These are phyloP conservation scores for Entomobrya multifasciata DNA, from an alignment of 2,888 invertebrate species.

Conservation along the genomic window DNA sequence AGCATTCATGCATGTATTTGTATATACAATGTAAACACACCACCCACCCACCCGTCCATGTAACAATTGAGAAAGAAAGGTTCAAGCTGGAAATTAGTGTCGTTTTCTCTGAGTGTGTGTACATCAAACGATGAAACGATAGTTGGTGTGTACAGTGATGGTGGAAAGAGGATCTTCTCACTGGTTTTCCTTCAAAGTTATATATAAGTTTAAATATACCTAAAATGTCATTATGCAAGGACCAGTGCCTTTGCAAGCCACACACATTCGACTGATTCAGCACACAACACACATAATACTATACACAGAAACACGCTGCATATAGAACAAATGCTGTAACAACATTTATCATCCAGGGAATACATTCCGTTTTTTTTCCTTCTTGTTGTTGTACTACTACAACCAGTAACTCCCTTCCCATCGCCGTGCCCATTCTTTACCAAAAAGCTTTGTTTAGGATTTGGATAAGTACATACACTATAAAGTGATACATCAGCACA, in stretches of 20 bases:
- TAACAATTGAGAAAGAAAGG: constrained; percentile 5
- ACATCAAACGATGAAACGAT: not conserved
- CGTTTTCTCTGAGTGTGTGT: constrained; percentile 42
- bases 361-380: constrained; percentile 10
- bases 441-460: constrained; percentile 40
- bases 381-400: no score
- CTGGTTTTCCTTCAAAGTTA: not conserved
- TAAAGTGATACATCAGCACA: not conserved
- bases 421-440: constrained; percentile 31
- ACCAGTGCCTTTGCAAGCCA: constrained; percentile 41
- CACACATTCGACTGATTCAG: no score
- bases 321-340: constrained; percentile 20
- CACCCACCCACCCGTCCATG: no score
- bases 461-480: no score
- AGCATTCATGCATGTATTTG: no score
- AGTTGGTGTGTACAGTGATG: not conserved
- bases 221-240: constrained; percentile 48
- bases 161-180: not conserved
- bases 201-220: not conserved
- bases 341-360: constrained; percentile 67
- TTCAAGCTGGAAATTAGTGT: constrained; percentile 65
- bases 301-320: not conserved
- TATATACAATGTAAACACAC: no score
- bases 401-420: not conserved
- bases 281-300: no score